These are phyloP conservation scores for Calidris pugnax DNA, from an alignment of 2,113 vertebrate species.

Conservation along the genomic window DNA sequence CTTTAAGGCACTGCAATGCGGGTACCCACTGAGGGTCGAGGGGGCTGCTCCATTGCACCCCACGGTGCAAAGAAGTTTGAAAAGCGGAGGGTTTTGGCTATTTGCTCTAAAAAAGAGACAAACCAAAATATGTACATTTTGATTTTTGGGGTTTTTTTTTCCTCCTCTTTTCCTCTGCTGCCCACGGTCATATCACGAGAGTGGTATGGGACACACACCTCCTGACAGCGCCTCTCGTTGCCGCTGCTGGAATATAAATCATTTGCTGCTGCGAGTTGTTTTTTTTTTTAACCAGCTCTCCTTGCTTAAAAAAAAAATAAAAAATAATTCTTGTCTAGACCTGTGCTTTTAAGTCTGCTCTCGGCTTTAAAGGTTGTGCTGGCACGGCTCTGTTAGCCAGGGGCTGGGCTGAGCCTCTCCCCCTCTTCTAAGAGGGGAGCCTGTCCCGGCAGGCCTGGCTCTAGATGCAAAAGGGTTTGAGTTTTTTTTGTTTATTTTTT, in stretches of 20 bases:
- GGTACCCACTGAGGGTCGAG: neutral
- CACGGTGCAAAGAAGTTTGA: rapidly evolving
- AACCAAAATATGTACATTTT: rapidly evolving
- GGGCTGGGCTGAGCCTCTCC: slow-evolving; percentile 39
- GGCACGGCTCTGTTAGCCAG: neutral
- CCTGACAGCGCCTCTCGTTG: neutral
- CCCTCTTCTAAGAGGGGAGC: neutral
- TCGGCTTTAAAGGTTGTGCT: neutral
- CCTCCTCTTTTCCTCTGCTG: neutral
- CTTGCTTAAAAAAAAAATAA: neutral
- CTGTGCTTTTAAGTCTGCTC: slow-evolving; percentile 7
- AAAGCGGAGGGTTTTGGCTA: rapidly evolving
- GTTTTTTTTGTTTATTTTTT: slow-evolving; percentile 26
- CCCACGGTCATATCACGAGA: rapidly evolving
- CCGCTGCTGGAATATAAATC: neutral
- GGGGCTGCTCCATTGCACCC: neutral
- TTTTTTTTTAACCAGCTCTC: neutral
- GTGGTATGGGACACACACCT: no score
- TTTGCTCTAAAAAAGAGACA: neutral
- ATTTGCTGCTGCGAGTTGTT: neutral
- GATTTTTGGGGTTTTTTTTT: rapidly evolving
- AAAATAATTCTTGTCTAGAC: slow-evolving; percentile 29
- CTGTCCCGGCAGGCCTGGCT: slow-evolving; percentile 37
- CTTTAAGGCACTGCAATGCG: neutral
- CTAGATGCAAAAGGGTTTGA: neutral